Evolutionary conservation across 2,888 invertebrate genomes (phyloP).

Genomic region (Abrostola tripartita): DNA sequence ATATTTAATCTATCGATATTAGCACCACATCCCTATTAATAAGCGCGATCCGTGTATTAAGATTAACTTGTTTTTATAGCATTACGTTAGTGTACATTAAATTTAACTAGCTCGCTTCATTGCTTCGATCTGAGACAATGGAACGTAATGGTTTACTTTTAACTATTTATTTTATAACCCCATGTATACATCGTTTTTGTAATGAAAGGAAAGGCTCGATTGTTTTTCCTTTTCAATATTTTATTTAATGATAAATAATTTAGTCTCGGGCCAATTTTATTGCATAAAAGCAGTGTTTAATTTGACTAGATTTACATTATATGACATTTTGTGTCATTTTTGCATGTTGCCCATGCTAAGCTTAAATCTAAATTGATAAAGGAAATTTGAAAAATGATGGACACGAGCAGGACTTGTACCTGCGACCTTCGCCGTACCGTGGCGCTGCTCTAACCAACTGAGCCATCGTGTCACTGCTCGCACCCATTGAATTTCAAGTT

Average conservation of each 20-base stretch:
- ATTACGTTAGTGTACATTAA: slow-evolving; percentile 86
- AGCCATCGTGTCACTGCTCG: too few species aligned
- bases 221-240: slow-evolving; percentile 24
- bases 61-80: slow-evolving; percentile 87
- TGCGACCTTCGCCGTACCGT: too few species aligned
- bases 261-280: not conserved
- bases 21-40: slow-evolving; percentile 73
- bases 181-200: slow-evolving; percentile 61
- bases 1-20: slow-evolving; percentile 37
- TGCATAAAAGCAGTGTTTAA: too few species aligned
- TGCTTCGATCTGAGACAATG: slow-evolving; percentile 83
- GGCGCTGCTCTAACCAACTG: too few species aligned
- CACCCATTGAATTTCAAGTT: too few species aligned
- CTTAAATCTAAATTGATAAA: too few species aligned
- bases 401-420: too few species aligned
- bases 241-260: slow-evolving; percentile 26
- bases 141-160: slow-evolving; percentile 68
- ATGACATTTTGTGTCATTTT: too few species aligned
- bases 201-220: slow-evolving; percentile 33
- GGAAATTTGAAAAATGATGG: too few species aligned
- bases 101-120: slow-evolving; percentile 84
- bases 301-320: too few species aligned
- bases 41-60: slow-evolving; percentile 87
- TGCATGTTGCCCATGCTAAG: too few species aligned
- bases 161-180: slow-evolving; percentile 70